Evolutionary conservation across 2,113 vertebrate species (phyloP).

Genomic region (Platysteira castanea): DNA sequence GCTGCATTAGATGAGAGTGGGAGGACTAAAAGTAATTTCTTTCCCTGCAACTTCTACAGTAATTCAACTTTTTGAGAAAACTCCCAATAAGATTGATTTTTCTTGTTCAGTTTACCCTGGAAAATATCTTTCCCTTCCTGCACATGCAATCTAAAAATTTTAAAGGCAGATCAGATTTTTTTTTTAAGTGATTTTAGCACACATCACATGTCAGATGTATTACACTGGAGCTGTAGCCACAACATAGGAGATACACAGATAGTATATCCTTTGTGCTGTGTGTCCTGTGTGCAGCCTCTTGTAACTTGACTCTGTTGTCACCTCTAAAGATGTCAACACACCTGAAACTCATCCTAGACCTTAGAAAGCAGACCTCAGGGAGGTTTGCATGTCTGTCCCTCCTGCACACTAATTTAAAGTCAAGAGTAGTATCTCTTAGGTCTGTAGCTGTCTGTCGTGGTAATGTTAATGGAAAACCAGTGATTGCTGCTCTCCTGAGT

Average conservation of each 20-base stretch:
- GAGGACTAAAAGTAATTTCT: slow-evolving; percentile 15
- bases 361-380: background rate
- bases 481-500: background rate
- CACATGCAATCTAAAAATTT: background rate
- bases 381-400: background rate
- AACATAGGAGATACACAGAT: no score
- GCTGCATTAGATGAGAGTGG: background rate
- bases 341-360: background rate
- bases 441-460: background rate
- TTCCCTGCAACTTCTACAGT: background rate
- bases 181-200: background rate
- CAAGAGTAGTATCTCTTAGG: fast-evolving
- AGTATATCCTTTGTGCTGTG: background rate
- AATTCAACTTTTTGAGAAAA: background rate
- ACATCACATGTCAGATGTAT: background rate
- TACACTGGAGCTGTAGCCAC: background rate
- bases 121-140: background rate
- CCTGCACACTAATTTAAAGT: background rate
- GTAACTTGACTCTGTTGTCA: fast-evolving
- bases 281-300: background rate
- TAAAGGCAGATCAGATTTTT: background rate
- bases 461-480: background rate
- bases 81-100: background rate
- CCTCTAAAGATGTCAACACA: background rate
- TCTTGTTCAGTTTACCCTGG: background rate